A percentile compares a stretch with the other conserved stretches of the same genome.
These are phyloP conservation scores for Drosophila macrothrix DNA, from an alignment of 2,888 invertebrate species.

Conservation along the genomic window DNA sequence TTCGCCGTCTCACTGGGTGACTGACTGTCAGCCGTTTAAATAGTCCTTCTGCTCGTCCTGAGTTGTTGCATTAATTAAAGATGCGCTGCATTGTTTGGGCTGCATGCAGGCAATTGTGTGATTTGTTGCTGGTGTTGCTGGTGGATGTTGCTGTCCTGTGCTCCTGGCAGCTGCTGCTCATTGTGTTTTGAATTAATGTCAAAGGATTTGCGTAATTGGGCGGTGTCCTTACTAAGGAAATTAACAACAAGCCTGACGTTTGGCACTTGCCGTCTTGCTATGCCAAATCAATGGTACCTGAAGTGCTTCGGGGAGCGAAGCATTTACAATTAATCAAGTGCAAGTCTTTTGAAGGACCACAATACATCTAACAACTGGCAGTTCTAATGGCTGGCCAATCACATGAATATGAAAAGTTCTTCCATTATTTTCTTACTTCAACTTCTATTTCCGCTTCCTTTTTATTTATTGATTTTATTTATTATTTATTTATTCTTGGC, in stretches of 20 bases:
- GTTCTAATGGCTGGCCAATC: not conserved
- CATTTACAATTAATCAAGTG: slow-evolving; percentile 14
- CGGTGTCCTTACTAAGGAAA: slow-evolving; percentile 36
- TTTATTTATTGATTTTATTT: slow-evolving; percentile 2
- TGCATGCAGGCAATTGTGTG: slow-evolving; percentile 23
- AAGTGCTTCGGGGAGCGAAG: not conserved
- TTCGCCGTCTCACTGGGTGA: slow-evolving; percentile 19
- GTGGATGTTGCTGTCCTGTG: slow-evolving; percentile 12
- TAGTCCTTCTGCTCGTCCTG: slow-evolving; percentile 43
- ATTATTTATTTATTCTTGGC: not conserved
- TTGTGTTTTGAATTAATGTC: slow-evolving; percentile 64
- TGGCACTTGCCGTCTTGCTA: slow-evolving; percentile 24
- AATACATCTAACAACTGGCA: not conserved
- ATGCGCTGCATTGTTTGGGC: slow-evolving; percentile 58
- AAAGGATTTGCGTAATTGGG: slow-evolving; percentile 63
- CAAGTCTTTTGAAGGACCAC: not conserved
- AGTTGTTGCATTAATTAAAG: slow-evolving; percentile 67
- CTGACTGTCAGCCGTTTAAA: slow-evolving; percentile 51
- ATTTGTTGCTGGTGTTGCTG: slow-evolving; percentile 27
- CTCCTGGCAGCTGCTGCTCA: slow-evolving; percentile 22
- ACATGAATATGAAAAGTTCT: not conserved
- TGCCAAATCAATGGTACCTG: slow-evolving; percentile 5
- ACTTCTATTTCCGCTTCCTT: not conserved
- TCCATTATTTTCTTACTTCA: not conserved
- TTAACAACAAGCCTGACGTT: slow-evolving; percentile 37